A percentile compares a stretch with the other conserved stretches of the same genome.
Conservation (phyloP, 2,113 vertebrate genomes). For the Vimba vimba region DNA sequence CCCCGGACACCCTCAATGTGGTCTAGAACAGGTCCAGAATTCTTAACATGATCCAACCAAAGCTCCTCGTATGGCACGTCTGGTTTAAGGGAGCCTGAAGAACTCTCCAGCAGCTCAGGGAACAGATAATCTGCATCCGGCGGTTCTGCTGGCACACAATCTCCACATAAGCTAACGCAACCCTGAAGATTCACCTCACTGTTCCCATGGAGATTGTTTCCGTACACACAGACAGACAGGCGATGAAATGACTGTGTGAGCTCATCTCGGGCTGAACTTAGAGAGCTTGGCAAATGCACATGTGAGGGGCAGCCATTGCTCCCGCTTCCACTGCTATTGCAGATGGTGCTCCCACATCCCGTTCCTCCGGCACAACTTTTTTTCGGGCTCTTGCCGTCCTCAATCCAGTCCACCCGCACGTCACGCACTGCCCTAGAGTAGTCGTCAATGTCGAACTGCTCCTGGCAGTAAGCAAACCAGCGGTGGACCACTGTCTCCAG, state of each 20-base stretch:
- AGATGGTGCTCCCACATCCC: conserved; percentile 62
- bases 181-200: conserved; percentile 96
- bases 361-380: conserved; percentile 67
- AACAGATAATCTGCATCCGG: conserved; percentile 87
- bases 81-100: conserved; percentile 70
- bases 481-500: conserved; percentile 90
- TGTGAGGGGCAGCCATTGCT: conserved; percentile 80
- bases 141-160: conserved; percentile 86
- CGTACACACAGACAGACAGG: conserved; percentile 95
- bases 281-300: conserved; percentile 87
- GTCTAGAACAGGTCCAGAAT: conserved; percentile 75
- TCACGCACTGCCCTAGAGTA: conserved; percentile 94
- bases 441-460: conserved; percentile 96
- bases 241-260: conserved; percentile 97
- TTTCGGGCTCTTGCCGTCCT: conserved; percentile 93
- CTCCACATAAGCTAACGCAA: conserved; percentile 87
- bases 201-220: conserved; percentile 94
- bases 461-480: conserved; percentile 92
- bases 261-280: conserved; percentile 92
- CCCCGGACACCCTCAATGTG: conserved; percentile 76
- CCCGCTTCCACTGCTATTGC: conserved; percentile 57
- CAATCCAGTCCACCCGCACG: conserved; percentile 89
- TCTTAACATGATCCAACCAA: conserved; percentile 87
- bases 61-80: conserved; percentile 96
- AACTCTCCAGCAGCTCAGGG: conserved; percentile 82